Percentiles rank a stretch among this genome's conserved stretches.
These are phyloP conservation scores for Momotus momota DNA, from an alignment of 2,797 vertebrate genomes.

Conservation along the genomic window DNA sequence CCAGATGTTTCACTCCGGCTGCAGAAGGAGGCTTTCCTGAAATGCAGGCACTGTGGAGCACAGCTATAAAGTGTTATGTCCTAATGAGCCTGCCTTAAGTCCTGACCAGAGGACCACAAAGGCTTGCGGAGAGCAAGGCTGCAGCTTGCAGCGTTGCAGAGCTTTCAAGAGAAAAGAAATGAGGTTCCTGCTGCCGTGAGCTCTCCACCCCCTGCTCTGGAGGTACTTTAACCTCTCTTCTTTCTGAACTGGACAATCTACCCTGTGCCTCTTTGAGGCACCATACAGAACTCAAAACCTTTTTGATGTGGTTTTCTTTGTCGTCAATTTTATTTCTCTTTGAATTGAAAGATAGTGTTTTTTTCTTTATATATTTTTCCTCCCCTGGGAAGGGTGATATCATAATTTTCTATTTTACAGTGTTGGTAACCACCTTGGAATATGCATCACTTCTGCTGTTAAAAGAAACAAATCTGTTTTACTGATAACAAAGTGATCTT, in stretches of 20 bases:
- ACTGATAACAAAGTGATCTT: not conserved
- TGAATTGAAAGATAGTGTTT: not conserved
- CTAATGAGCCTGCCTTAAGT: not conserved
- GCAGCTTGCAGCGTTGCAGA: not conserved
- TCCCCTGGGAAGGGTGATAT: not conserved
- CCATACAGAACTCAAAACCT: not conserved
- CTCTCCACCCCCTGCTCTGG: not conserved
- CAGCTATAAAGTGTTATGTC: not conserved
- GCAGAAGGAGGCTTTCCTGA: not conserved
- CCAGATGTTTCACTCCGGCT: not conserved
- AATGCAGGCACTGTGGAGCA: not conserved
- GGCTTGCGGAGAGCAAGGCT: not conserved
- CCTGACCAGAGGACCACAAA: not conserved
- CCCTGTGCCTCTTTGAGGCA: not conserved
- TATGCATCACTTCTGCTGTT: conserved; percentile 10
- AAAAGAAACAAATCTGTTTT: conserved; percentile 14
- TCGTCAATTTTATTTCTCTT: not conserved
- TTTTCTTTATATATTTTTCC: not conserved
- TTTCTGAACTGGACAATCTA: not conserved
- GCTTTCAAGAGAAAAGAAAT: not conserved
- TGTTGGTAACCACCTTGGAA: conserved; percentile 33
- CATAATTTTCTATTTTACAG: not conserved
- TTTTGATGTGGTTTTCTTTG: not conserved
- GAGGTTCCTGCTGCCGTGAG: not conserved
- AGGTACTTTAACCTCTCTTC: not conserved